phyloP scores from a whole-genome alignment of 2,797 vertebrate species.

The Balearica regulorum region DNA sequence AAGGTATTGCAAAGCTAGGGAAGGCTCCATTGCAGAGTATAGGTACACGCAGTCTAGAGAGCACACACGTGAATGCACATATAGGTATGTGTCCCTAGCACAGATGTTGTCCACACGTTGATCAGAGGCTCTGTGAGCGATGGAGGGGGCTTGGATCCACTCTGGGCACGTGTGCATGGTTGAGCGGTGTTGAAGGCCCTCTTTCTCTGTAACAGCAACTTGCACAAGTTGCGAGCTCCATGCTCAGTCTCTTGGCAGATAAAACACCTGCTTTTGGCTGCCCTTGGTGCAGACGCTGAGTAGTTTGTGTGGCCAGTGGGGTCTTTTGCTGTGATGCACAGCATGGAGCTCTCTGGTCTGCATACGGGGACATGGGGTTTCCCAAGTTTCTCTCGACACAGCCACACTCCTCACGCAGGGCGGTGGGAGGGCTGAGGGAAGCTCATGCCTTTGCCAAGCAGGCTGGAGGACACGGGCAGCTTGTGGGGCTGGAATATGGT shows the following conservation, averaged over 20 bases:
- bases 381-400: not conserved
- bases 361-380: not conserved
- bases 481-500: not conserved
- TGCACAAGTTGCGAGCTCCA: not conserved
- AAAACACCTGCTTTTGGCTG: not conserved
- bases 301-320: not conserved
- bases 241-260: rapidly evolving
- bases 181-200: not conserved
- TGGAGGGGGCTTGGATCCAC: not conserved
- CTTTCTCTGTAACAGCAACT: not conserved
- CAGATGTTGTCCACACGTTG: not conserved
- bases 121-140: not conserved
- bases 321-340: not conserved
- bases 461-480: not conserved
- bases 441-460: not conserved
- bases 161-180: rapidly evolving
- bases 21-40: rapidly evolving
- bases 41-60: not conserved
- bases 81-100: rapidly evolving
- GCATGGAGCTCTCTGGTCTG: not conserved
- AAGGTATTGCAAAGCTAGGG: not conserved
- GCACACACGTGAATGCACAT: rapidly evolving
- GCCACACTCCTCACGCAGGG: rapidly evolving
- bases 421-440: not conserved
- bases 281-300: rapidly evolving